These are phyloP conservation scores for Oreamnos americanus DNA, from an alignment of 2,113 vertebrate species.

Conservation along the genomic window DNA sequence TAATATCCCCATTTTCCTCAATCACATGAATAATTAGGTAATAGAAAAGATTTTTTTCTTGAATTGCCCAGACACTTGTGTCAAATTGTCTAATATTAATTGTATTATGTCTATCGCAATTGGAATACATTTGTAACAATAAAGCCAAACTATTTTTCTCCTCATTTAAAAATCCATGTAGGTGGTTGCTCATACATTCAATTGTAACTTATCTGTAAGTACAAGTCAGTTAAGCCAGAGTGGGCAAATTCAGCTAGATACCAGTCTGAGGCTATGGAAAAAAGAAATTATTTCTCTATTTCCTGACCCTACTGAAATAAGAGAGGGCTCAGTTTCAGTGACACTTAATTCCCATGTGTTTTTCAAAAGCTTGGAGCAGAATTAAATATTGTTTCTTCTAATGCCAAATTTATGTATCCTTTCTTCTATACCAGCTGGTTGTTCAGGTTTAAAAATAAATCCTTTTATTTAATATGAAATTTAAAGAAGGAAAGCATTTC, in stretches of 20 bases:
- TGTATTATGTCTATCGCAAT: neutral
- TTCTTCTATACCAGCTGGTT: neutral
- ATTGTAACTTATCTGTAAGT: neutral
- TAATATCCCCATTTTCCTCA: neutral
- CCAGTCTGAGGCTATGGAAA: neutral
- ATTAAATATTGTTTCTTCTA: slow-evolving; percentile 26
- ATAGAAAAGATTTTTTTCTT: neutral
- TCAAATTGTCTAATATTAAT: slow-evolving; percentile 27
- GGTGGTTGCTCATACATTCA: neutral
- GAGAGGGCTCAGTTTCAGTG: neutral
- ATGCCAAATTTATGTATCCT: neutral
- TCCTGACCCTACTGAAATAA: slow-evolving; percentile 12
- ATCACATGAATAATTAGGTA: slow-evolving; percentile 17
- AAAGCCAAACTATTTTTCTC: neutral
- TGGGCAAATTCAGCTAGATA: neutral
- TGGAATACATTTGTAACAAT: neutral
- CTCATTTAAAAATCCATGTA: neutral
- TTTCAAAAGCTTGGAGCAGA: neutral
- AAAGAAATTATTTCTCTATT: neutral
- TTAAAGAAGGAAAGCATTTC: slow-evolving; percentile 4
- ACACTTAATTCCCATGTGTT: neutral
- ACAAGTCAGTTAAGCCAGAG: neutral
- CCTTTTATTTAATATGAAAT: slow-evolving; percentile 14
- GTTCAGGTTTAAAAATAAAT: neutral
- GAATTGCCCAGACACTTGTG: neutral